phyloP scores from a whole-genome alignment of 1,140 invertebrate genomes.

The Hycleus cichorii region DNA sequence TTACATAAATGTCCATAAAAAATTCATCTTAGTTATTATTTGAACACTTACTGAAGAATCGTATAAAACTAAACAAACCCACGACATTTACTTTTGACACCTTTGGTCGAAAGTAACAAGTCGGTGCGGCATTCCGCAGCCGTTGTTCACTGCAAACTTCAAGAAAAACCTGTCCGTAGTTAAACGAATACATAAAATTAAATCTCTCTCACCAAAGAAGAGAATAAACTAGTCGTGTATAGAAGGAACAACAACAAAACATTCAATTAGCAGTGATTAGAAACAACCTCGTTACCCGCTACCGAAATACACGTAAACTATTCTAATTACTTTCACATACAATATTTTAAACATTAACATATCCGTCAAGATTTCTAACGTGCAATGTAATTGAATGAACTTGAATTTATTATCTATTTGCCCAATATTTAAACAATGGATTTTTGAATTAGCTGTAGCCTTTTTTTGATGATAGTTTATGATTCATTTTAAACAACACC shows the following conservation, averaged over 20 bases:
- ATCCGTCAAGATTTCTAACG: conserved; percentile 8
- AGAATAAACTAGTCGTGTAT: conserved; percentile 8
- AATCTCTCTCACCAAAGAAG: neutral
- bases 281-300: conserved; percentile 34
- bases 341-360: conserved; percentile 11
- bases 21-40: neutral
- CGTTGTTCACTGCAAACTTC: conserved; percentile 1
- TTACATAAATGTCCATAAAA: neutral
- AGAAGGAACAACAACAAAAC: conserved; percentile 20
- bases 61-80: conserved; percentile 28
- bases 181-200: no score
- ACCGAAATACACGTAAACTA: conserved; percentile 36
- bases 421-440: neutral
- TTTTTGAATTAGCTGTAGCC: neutral
- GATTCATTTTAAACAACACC: conserved; percentile 2
- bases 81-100: conserved; percentile 36
- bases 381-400: conserved; percentile 4
- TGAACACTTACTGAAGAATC: conserved; percentile 23
- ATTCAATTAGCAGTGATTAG: conserved; percentile 39
- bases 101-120: conserved; percentile 36
- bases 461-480: neutral
- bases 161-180: no score
- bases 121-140: conserved; percentile 33
- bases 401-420: conserved; percentile 1
- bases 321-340: conserved; percentile 35